Conservation (phyloP, 2,888 invertebrate species). For the Volucella bombylans region DNA sequence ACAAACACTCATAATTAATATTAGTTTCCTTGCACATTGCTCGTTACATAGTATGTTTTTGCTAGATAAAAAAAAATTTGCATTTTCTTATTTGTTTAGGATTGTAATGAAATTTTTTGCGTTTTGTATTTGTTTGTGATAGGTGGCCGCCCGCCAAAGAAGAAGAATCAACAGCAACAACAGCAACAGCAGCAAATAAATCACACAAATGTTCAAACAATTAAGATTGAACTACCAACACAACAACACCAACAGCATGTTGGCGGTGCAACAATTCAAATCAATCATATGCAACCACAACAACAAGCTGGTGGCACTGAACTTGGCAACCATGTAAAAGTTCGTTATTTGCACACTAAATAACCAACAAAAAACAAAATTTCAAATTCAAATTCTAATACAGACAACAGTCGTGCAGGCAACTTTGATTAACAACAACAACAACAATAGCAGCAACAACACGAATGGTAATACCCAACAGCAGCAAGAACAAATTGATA, state of each 20-base stretch:
- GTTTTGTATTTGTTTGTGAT: conserved; percentile 39
- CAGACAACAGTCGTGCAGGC: conserved; percentile 72
- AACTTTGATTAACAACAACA: conserved; percentile 68
- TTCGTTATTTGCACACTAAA: conserved; percentile 81
- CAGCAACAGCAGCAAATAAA: conserved; percentile 77
- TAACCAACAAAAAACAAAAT: conserved; percentile 75
- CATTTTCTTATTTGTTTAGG: not conserved
- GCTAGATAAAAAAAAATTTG: not conserved
- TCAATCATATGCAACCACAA: conserved; percentile 73
- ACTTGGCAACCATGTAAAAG: conserved; percentile 79
- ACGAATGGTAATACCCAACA: conserved; percentile 48
- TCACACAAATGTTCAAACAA: conserved; percentile 75
- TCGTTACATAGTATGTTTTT: not conserved
- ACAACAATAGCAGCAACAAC: conserved; percentile 46
- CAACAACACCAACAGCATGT: conserved; percentile 79
- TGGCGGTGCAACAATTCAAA: conserved; percentile 74
- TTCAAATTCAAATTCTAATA: conserved; percentile 69
- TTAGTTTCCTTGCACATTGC: not conserved
- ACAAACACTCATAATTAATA: not conserved
- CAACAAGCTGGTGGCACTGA: conserved; percentile 64
- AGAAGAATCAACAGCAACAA: conserved; percentile 77
- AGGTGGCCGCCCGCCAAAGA: conserved; percentile 82
- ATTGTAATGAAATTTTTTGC: conserved; percentile 35
- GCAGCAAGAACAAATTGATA: conserved; percentile 67
- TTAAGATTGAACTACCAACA: conserved; percentile 80